These are phyloP conservation scores for Erpobdella octoculata DNA, from an alignment of 2,888 invertebrate genomes.

Conservation along the genomic window DNA sequence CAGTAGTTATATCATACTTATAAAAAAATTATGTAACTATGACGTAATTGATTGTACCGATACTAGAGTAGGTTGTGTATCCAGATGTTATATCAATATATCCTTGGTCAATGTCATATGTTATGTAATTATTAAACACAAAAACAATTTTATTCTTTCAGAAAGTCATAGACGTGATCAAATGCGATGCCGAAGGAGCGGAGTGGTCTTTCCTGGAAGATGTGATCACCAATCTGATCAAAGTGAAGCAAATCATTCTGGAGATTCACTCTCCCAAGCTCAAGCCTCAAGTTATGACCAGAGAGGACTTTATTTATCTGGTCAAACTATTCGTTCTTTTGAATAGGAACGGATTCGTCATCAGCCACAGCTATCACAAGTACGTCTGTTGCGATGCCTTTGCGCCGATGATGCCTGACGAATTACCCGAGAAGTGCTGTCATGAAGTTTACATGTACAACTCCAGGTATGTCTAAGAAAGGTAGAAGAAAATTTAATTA, in stretches of 20 bases:
- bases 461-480: neutral
- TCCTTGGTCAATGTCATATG: neutral
- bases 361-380: neutral
- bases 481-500: neutral
- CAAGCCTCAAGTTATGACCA: neutral
- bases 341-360: neutral
- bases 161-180: slow-evolving; percentile 6
- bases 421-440: neutral
- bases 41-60: no score
- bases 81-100: neutral
- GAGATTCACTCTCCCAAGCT: neutral
- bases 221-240: neutral
- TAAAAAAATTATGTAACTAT: no score
- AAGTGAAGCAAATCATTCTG: slow-evolving; percentile 15
- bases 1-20: no score
- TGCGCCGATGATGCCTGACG: no score
- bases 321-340: neutral
- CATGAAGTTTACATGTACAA: neutral
- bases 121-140: neutral
- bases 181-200: no score
- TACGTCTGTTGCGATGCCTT: neutral
- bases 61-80: no score
- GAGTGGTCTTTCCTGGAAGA: slow-evolving; percentile 15
- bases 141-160: neutral
- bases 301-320: slow-evolving; percentile 11